These are phyloP conservation scores for Poecile montanus DNA, from an alignment of 2,797 vertebrate species.

Conservation along the genomic window DNA sequence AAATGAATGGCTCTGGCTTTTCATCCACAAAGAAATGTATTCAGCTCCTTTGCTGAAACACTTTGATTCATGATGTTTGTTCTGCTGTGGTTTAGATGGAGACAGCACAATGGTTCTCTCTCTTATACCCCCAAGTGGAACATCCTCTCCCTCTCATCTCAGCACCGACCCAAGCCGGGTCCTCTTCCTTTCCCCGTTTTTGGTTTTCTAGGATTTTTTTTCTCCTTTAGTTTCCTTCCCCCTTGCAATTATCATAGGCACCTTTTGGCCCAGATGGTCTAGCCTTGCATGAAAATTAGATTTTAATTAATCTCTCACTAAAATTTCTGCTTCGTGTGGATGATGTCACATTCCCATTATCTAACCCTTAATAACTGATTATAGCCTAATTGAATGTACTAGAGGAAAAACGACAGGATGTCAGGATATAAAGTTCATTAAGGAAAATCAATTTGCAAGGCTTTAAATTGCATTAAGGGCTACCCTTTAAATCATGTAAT, in stretches of 20 bases:
- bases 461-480: slow-evolving; percentile 64
- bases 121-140: background rate
- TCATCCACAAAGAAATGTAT: background rate
- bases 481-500: slow-evolving; percentile 61
- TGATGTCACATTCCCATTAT: slow-evolving; percentile 67
- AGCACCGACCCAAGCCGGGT: background rate
- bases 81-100: background rate
- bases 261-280: slow-evolving; percentile 40
- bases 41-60: background rate
- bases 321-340: slow-evolving; percentile 25
- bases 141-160: background rate
- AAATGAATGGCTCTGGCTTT: background rate
- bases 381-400: slow-evolving; percentile 56
- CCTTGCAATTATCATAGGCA: background rate
- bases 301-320: slow-evolving; percentile 61
- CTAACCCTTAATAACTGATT: slow-evolving; percentile 52
- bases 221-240: rapidly evolving
- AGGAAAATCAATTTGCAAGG: slow-evolving; percentile 66
- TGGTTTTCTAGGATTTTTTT: background rate
- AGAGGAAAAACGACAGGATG: slow-evolving; percentile 46
- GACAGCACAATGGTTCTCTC: background rate
- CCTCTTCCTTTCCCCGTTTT: background rate
- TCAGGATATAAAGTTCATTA: slow-evolving; percentile 71
- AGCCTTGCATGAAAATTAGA: slow-evolving; percentile 46
- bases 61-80: background rate